Evolutionary conservation across 2,113 vertebrate genomes (phyloP).

Genomic region (Psophia crepitans): DNA sequence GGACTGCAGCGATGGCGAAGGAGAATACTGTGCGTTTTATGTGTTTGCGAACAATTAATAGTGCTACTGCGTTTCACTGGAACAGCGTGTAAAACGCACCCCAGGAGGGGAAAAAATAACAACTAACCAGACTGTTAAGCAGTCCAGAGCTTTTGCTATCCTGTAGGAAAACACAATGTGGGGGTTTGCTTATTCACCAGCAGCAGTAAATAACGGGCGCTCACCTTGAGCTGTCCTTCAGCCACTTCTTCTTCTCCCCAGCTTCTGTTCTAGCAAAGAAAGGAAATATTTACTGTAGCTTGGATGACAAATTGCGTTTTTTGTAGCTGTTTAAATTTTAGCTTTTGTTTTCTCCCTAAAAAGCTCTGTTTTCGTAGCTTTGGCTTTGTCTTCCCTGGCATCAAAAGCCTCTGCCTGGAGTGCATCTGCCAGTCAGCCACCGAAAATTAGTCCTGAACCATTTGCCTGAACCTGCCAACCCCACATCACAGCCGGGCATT

Average conservation of each 20-base stretch:
- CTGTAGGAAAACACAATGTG: not conserved
- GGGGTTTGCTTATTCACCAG: not conserved
- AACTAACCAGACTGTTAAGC: not conserved
- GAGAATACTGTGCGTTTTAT: not conserved
- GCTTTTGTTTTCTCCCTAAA: not conserved
- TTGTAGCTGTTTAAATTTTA: not conserved
- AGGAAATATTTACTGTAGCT: not conserved
- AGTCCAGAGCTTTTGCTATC: not conserved
- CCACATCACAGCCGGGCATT: not conserved
- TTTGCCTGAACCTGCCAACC: not conserved
- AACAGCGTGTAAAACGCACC: not conserved
- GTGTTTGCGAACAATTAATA: conserved; percentile 19
- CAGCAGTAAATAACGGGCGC: not conserved
- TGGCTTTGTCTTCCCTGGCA: not conserved
- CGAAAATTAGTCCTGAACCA: not conserved
- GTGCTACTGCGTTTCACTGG: not conserved
- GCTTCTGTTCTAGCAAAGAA: not conserved
- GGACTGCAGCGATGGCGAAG: not conserved
- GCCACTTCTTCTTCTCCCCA: not conserved
- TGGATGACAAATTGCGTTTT: not conserved
- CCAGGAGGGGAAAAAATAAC: conserved; percentile 1
- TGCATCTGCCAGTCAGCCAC: not conserved
- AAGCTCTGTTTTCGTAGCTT: not conserved
- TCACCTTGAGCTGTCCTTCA: conserved; percentile 58
- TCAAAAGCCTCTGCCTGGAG: not conserved